A percentile compares a stretch with the other conserved stretches of the same genome.
Evolutionary conservation across 2,113 vertebrate genomes (phyloP).

Genomic region (Ptilonorhynchus violaceus): DNA sequence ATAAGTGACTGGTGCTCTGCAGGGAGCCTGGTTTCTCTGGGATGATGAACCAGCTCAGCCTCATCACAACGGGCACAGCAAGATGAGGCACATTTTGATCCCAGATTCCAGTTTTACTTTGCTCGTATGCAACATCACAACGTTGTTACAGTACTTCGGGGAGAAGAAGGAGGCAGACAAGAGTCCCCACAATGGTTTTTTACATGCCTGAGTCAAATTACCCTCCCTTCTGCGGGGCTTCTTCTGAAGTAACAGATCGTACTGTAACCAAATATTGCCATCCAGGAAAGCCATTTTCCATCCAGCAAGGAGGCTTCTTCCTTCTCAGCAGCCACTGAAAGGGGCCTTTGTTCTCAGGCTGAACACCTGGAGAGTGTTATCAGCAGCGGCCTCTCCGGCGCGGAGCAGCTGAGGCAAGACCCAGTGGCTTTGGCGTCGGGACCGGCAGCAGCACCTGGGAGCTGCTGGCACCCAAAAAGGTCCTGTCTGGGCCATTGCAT

Average conservation of each 20-base stretch:
- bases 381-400: constrained; percentile 13
- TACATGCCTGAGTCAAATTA: constrained; percentile 70
- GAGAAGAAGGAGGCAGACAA: not conserved
- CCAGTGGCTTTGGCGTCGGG: not conserved
- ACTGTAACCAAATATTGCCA: constrained; percentile 82
- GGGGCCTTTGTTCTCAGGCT: constrained; percentile 84
- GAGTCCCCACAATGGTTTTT: constrained; percentile 13
- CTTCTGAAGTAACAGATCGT: constrained; percentile 75
- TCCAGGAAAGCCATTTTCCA: constrained; percentile 78
- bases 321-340: constrained; percentile 84
- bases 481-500: not conserved
- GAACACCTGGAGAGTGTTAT: constrained; percentile 89
- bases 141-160: not conserved
- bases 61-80: not conserved
- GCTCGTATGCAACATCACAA: not conserved
- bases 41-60: not conserved
- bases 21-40: not conserved
- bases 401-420: constrained; percentile 16
- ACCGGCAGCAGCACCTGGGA: not conserved
- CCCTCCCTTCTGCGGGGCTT: constrained; percentile 58
- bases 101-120: not conserved
- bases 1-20: not conserved
- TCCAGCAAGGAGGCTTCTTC: constrained; percentile 77
- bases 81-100: not conserved
- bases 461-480: not conserved